Base-by-base conservation (phyloP, 1,140 invertebrate species). In the Macrobrachium nipponense region DNA sequence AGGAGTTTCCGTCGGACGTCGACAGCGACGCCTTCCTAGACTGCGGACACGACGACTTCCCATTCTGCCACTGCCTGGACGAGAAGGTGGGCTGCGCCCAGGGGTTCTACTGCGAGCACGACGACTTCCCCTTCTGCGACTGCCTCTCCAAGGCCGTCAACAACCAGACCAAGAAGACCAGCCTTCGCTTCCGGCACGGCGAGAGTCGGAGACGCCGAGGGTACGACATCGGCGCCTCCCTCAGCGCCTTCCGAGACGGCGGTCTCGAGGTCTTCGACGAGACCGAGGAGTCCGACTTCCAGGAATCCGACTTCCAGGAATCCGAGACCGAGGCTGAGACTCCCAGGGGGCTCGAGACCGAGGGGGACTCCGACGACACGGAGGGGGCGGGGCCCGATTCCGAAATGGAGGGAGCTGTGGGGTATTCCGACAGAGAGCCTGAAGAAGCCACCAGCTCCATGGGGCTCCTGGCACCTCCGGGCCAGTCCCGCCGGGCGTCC, bases 221-320 rank as follows among this genome's bases (percentile, higher is more conserved):
- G n/a, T 36, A 60, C 17, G 62, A 84, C 82, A 76, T 76, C 58
- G 60, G 82, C 20, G 36, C 82, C n/a, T 72, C 83, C 15, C 61
- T 86, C 44, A 72, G 18, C 58, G 66, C 76, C 58, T 76, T 73
- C 27, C 44, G 72, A 23, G 82, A 83, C 43, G 43, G 58, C 51
- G 62, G 75, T 44, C 76, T 86, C n/a, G 83, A 78, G 27, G 76
- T 72, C 43, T 86, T 80, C 77, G 83, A 86, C 76, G 83, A 86
- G 66, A 86, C 75, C 15, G 83, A 86, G 27, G 83, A 86, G 36
- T 80, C 77, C 15, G 83, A 86, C 62, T 84, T 84, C 62, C 82
- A 84, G 60, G 82, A 84, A 27, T 84, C 82, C 6, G 82, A 84
- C 62, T 84, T 84, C 62, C 82, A 84, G 60, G 82, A 84, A 27